Evolutionary conservation across 1,140 invertebrate genomes (phyloP).

Genomic region (Aphelenchoides besseyi): DNA sequence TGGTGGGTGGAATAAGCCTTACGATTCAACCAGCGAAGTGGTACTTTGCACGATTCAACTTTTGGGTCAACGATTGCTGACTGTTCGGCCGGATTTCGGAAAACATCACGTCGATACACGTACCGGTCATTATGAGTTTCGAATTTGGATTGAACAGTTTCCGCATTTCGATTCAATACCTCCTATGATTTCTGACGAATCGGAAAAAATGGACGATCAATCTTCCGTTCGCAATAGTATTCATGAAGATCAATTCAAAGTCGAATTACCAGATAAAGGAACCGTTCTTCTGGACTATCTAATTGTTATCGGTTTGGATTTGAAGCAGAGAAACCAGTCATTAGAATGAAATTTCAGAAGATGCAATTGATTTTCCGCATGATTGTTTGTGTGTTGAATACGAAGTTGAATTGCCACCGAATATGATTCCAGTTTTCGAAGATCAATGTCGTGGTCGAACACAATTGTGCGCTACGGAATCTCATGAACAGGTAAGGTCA

Average conservation of each 20-base stretch:
- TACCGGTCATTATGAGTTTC: background rate
- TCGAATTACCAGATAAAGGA: conserved; percentile 35
- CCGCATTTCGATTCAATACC: conserved; percentile 9
- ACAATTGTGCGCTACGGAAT: conserved; percentile 25
- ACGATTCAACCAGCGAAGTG: conserved; percentile 16
- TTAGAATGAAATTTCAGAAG: conserved; percentile 31
- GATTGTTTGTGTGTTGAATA: conserved; percentile 35
- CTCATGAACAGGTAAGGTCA: conserved; percentile 19
- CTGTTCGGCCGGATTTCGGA: conserved; percentile 20
- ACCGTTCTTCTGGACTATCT: conserved; percentile 19
- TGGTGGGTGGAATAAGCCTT: conserved; percentile 21
- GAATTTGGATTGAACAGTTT: conserved; percentile 16
- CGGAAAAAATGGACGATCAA: background rate
- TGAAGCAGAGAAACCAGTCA: background rate
- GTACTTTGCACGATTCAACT: conserved; percentile 19
- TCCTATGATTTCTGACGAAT: background rate
- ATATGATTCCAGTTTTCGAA: conserved; percentile 18
- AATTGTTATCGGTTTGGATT: conserved; percentile 29
- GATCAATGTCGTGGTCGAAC: conserved; percentile 27
- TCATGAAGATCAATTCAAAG: conserved; percentile 28
- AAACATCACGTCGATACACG: conserved; percentile 20
- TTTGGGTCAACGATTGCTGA: conserved; percentile 22
- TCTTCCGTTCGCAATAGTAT: background rate
- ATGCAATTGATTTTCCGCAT: conserved; percentile 35
- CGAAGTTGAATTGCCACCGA: conserved; percentile 32